phyloP scores from a whole-genome alignment of 1,140 invertebrate genomes.

The Drosophila ercepeae region DNA sequence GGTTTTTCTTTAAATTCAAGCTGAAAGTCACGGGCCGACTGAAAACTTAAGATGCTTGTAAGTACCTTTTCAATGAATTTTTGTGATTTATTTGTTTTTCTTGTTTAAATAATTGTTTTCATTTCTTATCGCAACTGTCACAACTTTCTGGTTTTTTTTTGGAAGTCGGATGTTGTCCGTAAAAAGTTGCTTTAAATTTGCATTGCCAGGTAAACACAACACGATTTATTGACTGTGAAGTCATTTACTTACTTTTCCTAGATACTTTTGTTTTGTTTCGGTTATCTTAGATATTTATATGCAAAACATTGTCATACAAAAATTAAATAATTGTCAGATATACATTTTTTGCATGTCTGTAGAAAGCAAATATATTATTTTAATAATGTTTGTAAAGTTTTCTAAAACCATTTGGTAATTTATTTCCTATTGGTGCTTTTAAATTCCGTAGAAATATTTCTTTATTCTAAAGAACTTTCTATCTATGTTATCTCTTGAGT shows the following conservation, averaged over 20 bases:
- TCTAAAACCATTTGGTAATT: neutral
- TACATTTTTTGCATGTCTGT: neutral
- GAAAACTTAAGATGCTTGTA: neutral
- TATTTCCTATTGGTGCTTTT: too few relatives aligned
- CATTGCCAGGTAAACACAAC: neutral
- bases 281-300: conserved; percentile 24
- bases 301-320: neutral
- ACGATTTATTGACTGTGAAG: conserved; percentile 25
- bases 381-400: neutral
- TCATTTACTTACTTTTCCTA: conserved; percentile 2
- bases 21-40: neutral
- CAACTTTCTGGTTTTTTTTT: neutral
- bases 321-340: conserved; percentile 9
- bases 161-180: neutral
- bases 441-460: too few relatives aligned
- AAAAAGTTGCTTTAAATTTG: neutral
- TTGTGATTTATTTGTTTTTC: neutral
- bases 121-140: neutral
- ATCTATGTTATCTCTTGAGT: neutral
- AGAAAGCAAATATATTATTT: neutral
- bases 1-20: too few relatives aligned
- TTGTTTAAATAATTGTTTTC: conserved; percentile 1
- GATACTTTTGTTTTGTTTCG: neutral
- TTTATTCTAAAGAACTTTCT: conserved; percentile 10
- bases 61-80: neutral